A percentile compares a stretch with the other conserved stretches of the same genome.
Conservation (phyloP, 2,888 invertebrate species). For the Drosophila formosana region DNA sequence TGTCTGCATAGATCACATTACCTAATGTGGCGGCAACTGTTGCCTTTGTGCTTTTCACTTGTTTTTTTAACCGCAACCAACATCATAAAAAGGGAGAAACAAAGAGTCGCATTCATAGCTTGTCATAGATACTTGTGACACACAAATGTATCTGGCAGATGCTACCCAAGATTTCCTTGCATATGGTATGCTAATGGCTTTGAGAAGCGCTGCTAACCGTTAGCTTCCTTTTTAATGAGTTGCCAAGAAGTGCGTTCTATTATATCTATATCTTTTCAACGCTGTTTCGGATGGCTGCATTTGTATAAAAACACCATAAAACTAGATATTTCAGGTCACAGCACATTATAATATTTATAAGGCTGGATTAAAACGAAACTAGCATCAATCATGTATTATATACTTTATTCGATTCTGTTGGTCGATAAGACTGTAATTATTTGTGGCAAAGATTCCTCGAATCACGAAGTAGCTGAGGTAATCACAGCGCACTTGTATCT, state of each 20-base stretch:
- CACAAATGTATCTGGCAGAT: constrained; percentile 43
- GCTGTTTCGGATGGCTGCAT: background rate
- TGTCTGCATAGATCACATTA: constrained; percentile 69
- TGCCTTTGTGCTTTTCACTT: constrained; percentile 62
- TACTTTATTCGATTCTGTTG: background rate
- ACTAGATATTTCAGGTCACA: background rate
- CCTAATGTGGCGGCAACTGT: constrained; percentile 68
- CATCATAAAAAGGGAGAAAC: constrained; percentile 30
- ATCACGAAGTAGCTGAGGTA: background rate
- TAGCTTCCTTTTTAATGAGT: constrained; percentile 20
- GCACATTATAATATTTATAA: too few species aligned
- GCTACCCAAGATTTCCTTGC: constrained; percentile 21
- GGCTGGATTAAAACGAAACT: too few species aligned
- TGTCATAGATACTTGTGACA: constrained; percentile 51
- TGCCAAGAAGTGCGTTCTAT: constrained; percentile 10
- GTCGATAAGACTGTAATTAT: background rate
- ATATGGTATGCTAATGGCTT: constrained; percentile 10
- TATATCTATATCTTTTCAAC: background rate
- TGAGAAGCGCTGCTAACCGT: constrained; percentile 19
- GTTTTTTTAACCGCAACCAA: constrained; percentile 35
- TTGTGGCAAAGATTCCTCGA: background rate
- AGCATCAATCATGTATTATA: too few species aligned
- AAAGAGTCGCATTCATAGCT: constrained; percentile 51
- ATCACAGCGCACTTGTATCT: constrained; percentile 9
- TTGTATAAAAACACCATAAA: background rate